Base-by-base conservation (phyloP, 2,888 invertebrate genomes). In the Volucella inanis region DNA sequence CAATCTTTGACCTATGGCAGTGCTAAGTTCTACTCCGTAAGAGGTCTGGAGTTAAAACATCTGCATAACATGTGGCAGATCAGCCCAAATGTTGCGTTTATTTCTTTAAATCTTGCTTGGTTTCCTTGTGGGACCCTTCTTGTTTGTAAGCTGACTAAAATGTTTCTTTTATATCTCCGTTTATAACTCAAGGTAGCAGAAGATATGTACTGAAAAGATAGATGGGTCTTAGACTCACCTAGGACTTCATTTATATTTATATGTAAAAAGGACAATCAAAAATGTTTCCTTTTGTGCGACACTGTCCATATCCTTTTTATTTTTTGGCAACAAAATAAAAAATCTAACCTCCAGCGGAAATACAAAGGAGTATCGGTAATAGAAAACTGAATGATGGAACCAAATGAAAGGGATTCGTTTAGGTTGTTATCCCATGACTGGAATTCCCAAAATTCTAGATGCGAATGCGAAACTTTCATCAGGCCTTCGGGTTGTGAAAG, bases 371-470 rank as follows among this genome's bases (percentile, higher is more conserved):
- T 22, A 68, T 68, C 55, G 43, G 62, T 57, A 68, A 80, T 65
- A 49, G 65, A 52, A 59, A 39, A 54, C 61, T 49, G 52, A 68
- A 70, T 57, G 76, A 81, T 64, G 61, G 71, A 76, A 59, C 65
- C 49, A 64, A 39, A 70, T 65, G 64, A 81, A 81, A 81, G 50
- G 76, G 76, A 71, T 65, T 81, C 77, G 59, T 71, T 77, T 59
- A 52, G 39, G 50, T 12, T 64, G 61, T 67, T 71, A 64, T 38
- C 62, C 62, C 49, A 22, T 43, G 45, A 39, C 57, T 14, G 1
- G 14, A 11, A 8, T 41, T 61, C 64, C 4, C 22, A 50, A 59
- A 38, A 47, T 57, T 68, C 49, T 52, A 45, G 43, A 18, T 45
- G 41, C 59, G 8, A 52, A 49, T n/a, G 39, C 15, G 54, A 68